These are phyloP conservation scores for Campoplex nolae DNA, from an alignment of 2,888 invertebrate species.

Conservation along the genomic window DNA sequence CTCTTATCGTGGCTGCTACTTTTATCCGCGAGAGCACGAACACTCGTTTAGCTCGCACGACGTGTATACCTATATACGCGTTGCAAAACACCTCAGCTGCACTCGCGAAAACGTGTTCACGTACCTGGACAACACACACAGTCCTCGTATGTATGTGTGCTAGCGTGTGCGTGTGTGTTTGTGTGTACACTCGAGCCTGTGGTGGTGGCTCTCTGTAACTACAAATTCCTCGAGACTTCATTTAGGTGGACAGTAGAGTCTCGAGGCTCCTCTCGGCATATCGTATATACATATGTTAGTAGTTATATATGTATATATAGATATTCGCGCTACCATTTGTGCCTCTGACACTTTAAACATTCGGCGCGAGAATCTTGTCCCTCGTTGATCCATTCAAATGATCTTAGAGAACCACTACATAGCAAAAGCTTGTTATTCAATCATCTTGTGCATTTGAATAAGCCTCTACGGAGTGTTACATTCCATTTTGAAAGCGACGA, in stretches of 20 bases:
- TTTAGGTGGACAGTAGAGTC: constrained; percentile 54
- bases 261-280: constrained; percentile 58
- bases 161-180: neutral
- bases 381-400: constrained; percentile 13
- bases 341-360: constrained; percentile 48
- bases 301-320: constrained; percentile 34
- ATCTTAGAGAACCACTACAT: constrained; percentile 1
- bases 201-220: constrained; percentile 43
- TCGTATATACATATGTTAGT: no score
- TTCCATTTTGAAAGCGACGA: constrained; percentile 1
- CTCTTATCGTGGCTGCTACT: neutral
- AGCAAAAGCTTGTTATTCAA: constrained; percentile 35
- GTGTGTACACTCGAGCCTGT: constrained; percentile 3
- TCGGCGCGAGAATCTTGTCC: constrained; percentile 19
- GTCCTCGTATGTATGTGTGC: no score
- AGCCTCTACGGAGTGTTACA: neutral
- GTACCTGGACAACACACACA: neutral
- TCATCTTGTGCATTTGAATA: constrained; percentile 13
- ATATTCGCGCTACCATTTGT: constrained; percentile 1
- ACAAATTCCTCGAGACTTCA: constrained; percentile 63
- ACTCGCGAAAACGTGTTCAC: constrained; percentile 24
- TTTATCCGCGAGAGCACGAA: neutral
- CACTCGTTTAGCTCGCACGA: neutral
- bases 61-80: neutral
- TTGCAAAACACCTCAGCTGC: constrained; percentile 10